Conservation (phyloP, 1,140 invertebrate genomes). For the Calosoma granatense region DNA sequence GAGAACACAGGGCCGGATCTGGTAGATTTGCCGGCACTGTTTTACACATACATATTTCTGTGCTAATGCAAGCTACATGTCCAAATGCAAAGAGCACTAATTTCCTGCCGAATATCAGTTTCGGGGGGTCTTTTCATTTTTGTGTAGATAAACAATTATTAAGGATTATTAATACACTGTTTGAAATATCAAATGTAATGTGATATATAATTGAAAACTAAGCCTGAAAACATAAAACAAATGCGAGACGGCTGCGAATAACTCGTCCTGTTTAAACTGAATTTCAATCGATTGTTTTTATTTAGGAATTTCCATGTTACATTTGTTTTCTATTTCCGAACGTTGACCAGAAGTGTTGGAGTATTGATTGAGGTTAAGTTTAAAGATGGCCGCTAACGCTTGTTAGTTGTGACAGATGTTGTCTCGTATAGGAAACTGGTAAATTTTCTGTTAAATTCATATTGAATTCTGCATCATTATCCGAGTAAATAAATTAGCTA, state of each 20-base stretch:
- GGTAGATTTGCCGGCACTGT: too few relatives aligned
- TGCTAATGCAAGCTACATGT: background rate
- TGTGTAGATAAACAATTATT: background rate
- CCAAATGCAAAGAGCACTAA: background rate
- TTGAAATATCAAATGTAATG: background rate
- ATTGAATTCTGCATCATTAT: background rate
- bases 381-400: too few relatives aligned
- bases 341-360: too few relatives aligned
- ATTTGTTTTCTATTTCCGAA: too few relatives aligned
- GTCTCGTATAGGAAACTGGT: too few relatives aligned
- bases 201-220: background rate
- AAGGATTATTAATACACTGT: background rate
- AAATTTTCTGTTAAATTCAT: background rate
- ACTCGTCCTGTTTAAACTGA: too few relatives aligned
- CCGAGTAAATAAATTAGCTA: background rate
- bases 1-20: too few relatives aligned
- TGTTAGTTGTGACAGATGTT: too few relatives aligned
- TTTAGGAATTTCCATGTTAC: too few relatives aligned
- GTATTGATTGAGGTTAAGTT: too few relatives aligned
- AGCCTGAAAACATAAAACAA: background rate
- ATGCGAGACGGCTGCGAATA: too few relatives aligned
- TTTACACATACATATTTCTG: background rate
- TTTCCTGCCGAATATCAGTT: background rate
- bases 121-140: background rate
- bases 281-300: too few relatives aligned